phyloP scores from a whole-genome alignment of 2,888 invertebrate species.

The Philhelius pedissequus region DNA sequence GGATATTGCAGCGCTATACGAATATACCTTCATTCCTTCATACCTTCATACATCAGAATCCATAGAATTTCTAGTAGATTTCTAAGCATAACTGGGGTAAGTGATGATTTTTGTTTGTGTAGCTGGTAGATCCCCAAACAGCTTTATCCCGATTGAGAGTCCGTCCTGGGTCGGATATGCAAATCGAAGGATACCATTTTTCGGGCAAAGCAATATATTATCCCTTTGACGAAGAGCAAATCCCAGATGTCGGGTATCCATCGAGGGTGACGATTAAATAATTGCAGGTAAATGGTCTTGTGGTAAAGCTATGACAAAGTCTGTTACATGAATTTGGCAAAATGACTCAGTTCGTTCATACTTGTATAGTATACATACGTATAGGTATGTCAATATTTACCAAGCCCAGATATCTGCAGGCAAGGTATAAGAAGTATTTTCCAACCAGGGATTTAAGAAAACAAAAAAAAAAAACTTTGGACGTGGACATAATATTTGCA shows the following conservation, averaged over 20 bases:
- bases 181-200: slow-evolving; percentile 62
- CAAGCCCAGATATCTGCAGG: slow-evolving; percentile 26
- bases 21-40: too few relatives aligned
- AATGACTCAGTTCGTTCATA: slow-evolving; percentile 41
- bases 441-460: neutral
- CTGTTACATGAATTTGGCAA: slow-evolving; percentile 23
- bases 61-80: slow-evolving; percentile 8
- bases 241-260: slow-evolving; percentile 67
- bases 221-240: slow-evolving; percentile 66
- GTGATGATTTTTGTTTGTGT: slow-evolving; percentile 42
- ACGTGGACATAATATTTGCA: slow-evolving; percentile 46
- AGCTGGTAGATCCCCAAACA: slow-evolving; percentile 13
- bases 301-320: slow-evolving; percentile 13
- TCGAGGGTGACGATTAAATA: slow-evolving; percentile 67
- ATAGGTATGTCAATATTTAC: slow-evolving; percentile 66
- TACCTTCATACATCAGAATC: neutral
- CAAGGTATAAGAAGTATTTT: neutral
- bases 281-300: slow-evolving; percentile 64
- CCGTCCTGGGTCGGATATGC: slow-evolving; percentile 59
- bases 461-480: slow-evolving; percentile 30
- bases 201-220: slow-evolving; percentile 61
- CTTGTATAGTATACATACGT: too few relatives aligned
- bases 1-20: slow-evolving; percentile 54
- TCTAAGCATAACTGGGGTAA: slow-evolving; percentile 22
- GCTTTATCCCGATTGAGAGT: slow-evolving; percentile 43